These are phyloP conservation scores for Cathartes aura DNA, from an alignment of 2,113 vertebrate species.

Conservation along the genomic window DNA sequence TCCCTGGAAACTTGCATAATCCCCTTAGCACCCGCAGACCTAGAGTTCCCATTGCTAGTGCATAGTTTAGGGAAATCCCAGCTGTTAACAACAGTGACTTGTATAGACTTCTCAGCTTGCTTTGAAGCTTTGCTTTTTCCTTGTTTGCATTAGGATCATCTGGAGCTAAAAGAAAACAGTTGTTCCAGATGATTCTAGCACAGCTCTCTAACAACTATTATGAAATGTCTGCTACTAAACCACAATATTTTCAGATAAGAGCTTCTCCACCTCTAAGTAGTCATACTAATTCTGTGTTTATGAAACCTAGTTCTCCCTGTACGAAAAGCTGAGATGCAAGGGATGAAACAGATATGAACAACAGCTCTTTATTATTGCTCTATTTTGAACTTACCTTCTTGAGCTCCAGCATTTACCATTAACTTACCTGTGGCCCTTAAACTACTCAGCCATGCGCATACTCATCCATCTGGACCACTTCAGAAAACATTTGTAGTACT, in stretches of 20 bases:
- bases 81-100: not conserved
- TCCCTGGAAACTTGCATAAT: conserved; percentile 22
- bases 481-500: not conserved
- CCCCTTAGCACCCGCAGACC: not conserved
- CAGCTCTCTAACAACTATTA: not conserved
- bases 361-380: not conserved
- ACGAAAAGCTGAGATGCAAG: not conserved
- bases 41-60: not conserved
- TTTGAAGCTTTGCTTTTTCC: not conserved
- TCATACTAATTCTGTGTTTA: not conserved
- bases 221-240: not conserved
- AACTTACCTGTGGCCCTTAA: not conserved
- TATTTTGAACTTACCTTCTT: not conserved
- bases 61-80: conserved; percentile 25
- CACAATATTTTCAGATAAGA: not conserved
- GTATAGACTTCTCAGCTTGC: not conserved
- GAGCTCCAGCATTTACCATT: not conserved
- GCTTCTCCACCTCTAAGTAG: not conserved
- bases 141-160: not conserved
- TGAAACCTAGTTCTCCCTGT: not conserved
- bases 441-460: not conserved
- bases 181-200: not conserved
- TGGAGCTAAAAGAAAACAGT: not conserved
- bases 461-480: not conserved
- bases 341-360: not conserved